Percentiles rank a stretch among this genome's conserved stretches.
Conservation (phyloP, 2,797 vertebrate species). For the Erpetoichthys calabaricus region DNA sequence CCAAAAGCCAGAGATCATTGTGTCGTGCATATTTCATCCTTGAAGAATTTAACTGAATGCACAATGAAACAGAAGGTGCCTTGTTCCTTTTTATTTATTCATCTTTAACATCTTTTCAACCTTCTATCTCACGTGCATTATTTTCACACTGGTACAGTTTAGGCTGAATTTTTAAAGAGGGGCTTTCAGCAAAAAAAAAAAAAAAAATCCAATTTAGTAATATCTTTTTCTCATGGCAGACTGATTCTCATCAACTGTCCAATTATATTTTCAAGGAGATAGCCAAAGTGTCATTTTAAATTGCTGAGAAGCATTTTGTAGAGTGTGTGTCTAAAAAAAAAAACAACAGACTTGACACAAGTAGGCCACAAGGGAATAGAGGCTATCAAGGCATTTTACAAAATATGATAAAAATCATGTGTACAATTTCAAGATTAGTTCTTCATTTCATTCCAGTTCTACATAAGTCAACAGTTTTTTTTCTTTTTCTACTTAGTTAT, state of each 20-base stretch:
- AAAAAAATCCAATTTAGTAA: background rate
- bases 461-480: no score
- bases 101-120: background rate
- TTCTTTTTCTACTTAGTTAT: no score
- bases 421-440: no score
- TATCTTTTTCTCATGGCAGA: conserved; percentile 1
- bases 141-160: background rate
- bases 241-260: background rate
- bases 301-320: conserved; percentile 1
- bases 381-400: background rate
- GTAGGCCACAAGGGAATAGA: background rate
- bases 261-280: conserved; percentile 1
- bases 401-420: background rate
- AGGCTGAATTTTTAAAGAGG: background rate
- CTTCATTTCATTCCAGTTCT: no score
- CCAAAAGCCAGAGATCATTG: background rate
- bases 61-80: background rate
- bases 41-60: background rate
- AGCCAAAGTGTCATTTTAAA: background rate
- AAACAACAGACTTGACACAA: background rate
- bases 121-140: background rate
- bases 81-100: background rate
- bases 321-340: background rate
- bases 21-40: background rate
- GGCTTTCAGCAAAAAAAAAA: background rate